These are phyloP conservation scores for Rhea pennata DNA, from an alignment of 2,113 vertebrate genomes.

Conservation along the genomic window DNA sequence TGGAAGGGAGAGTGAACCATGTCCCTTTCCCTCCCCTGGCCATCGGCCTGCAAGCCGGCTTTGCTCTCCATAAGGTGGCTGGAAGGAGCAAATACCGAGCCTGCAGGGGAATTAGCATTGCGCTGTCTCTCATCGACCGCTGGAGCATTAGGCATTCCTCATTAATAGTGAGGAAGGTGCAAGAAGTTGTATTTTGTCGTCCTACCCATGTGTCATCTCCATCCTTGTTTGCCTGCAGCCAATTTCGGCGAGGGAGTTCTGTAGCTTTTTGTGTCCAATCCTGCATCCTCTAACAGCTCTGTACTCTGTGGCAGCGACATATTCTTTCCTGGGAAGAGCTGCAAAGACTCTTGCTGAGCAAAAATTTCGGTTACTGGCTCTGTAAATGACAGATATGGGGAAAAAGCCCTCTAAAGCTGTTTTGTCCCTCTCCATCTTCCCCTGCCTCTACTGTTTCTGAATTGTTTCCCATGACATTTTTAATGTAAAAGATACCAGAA, in stretches of 20 bases:
- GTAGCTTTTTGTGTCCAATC: background rate
- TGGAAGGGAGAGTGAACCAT: background rate
- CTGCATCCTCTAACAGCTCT: background rate
- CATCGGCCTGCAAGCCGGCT: background rate
- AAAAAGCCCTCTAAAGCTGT: background rate
- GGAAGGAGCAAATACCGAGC: background rate
- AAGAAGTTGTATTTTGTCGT: background rate
- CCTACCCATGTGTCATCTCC: background rate
- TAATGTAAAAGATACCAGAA: background rate
- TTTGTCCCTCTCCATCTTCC: background rate
- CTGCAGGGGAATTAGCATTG: background rate
- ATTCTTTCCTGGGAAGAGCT: background rate
- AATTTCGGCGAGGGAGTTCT: background rate
- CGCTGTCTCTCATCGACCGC: background rate
- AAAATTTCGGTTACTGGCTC: background rate
- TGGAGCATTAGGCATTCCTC: background rate
- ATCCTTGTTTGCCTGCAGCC: background rate
- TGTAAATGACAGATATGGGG: background rate
- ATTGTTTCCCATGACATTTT: background rate
- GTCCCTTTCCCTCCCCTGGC: background rate
- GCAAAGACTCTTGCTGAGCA: background rate
- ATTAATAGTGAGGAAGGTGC: background rate
- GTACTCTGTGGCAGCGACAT: background rate
- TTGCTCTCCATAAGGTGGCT: background rate
- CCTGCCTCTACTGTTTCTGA: background rate